A percentile compares a stretch with the other conserved stretches of the same genome.
phyloP scores from a whole-genome alignment of 2,888 invertebrate species.

The Tenthredo notha region DNA sequence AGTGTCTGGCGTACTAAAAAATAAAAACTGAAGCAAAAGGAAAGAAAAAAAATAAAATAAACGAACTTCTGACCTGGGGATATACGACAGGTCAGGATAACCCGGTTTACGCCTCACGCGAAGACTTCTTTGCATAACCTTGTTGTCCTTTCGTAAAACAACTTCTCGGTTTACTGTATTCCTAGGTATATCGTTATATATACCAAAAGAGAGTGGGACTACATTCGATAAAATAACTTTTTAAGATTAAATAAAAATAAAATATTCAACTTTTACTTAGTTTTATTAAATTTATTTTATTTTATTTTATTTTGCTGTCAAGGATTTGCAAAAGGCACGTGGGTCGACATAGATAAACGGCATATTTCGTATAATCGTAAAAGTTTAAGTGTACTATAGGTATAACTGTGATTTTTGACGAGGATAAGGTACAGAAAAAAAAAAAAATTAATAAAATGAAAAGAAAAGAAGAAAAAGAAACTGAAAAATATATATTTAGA shows the following conservation, averaged over 20 bases:
- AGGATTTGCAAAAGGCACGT: neutral
- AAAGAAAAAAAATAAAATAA: neutral
- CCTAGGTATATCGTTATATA: neutral
- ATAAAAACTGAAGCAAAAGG: neutral
- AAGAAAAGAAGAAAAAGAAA: neutral
- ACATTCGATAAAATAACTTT: neutral
- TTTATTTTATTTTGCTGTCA: neutral
- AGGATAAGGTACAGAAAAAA: neutral
- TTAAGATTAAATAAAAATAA: neutral
- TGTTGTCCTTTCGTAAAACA: conserved; percentile 13
- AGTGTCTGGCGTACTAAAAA: neutral
- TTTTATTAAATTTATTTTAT: neutral
- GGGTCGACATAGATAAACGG: neutral
- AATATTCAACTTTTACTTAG: neutral
- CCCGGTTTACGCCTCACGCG: conserved; percentile 11
- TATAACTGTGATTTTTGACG: neutral
- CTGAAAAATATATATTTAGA: neutral
- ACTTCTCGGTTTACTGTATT: neutral
- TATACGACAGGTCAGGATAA: neutral
- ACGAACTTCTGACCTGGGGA: conserved; percentile 30
- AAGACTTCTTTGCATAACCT: conserved; percentile 40
- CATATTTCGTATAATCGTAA: neutral
- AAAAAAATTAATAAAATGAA: neutral
- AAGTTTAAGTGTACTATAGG: neutral
- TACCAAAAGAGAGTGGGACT: neutral